Conservation (phyloP, 2,797 vertebrate genomes). For the Molossus molossus region DNA sequence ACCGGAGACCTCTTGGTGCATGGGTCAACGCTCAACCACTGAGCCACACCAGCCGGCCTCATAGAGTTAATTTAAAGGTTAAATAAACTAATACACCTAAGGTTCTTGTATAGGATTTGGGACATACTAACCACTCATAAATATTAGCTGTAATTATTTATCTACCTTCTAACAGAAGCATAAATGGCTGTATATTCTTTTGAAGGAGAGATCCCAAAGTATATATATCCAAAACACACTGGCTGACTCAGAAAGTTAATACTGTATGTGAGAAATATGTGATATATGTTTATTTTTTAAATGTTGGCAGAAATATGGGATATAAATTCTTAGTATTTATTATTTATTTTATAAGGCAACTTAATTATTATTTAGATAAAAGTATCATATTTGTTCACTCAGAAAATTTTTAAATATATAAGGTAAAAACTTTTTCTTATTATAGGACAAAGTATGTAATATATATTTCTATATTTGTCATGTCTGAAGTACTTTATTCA, state of each 20-base stretch:
- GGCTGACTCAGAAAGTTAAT: neutral
- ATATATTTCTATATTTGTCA: constrained; percentile 37
- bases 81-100: neutral
- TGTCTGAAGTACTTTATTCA: constrained; percentile 52
- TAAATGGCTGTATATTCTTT: constrained; percentile 5
- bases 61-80: neutral
- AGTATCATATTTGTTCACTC: neutral
- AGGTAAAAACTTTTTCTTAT: constrained; percentile 51
- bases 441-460: neutral
- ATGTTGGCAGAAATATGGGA: neutral
- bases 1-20: too few species aligned
- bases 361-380: constrained; percentile 44
- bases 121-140: neutral
- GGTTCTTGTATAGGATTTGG: neutral
- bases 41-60: neutral
- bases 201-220: neutral
- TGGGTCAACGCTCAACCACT: too few species aligned
- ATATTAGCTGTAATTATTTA: neutral
- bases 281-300: constrained; percentile 47
- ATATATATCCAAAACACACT: neutral
- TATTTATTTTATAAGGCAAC: constrained; percentile 45
- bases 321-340: constrained; percentile 19
- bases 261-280: neutral
- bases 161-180: neutral
- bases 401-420: constrained; percentile 41